Base-by-base conservation (phyloP, 2,888 invertebrate species). In the Subacronicta megacephala region DNA sequence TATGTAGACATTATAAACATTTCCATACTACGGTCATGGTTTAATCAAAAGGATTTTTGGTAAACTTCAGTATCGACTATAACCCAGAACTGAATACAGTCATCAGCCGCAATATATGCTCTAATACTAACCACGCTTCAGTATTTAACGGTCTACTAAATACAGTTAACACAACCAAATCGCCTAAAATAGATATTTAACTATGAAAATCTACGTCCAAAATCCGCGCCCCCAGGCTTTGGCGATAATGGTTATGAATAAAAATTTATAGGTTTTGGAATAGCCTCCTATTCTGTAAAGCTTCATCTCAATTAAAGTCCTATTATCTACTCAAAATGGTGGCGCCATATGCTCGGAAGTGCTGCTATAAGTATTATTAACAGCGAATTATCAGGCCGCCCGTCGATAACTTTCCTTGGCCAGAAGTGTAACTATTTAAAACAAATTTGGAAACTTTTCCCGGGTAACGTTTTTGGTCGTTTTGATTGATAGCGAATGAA, bases 221-320 rank as follows among this genome's bases (percentile, higher is more conserved):
- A 77, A 77, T 77, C 61, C 72, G 54, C 74, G 69, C 61, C 57
- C 57, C 70, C 71, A 55, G 72, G 75, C 69, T 72, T 70, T 77
- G 78, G 69, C 76, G 77, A 77, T 86, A 89, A 90, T 85, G 85
- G 85, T 82, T 81, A 78, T 83, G 85, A 87, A 89, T 88, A 89
- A 89, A 89, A 89, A 89, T 87, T 85, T 89, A 89, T 87, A 79
- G 84, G 76, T 81, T 67, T 81, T 74, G 75, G 79, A 87, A 88
- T 84, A 85, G 80, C 81, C 78, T 81, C 83, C 88, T 88, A 88
- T 89, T 90, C 84, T 83, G 82, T 83, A 80, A 81, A 86, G 84
- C 88, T 89, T 80, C 77, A 87, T 90, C 89, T 90, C 90, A 90
- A 91, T 92, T 90, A 89, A 89, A 90, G 77, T 76, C 77, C 85